Percentiles rank a stretch among this genome's conserved stretches.
phyloP scores from a whole-genome alignment of 1,140 invertebrate species.

The Pachyrhynchus sulphureomaculatus region DNA sequence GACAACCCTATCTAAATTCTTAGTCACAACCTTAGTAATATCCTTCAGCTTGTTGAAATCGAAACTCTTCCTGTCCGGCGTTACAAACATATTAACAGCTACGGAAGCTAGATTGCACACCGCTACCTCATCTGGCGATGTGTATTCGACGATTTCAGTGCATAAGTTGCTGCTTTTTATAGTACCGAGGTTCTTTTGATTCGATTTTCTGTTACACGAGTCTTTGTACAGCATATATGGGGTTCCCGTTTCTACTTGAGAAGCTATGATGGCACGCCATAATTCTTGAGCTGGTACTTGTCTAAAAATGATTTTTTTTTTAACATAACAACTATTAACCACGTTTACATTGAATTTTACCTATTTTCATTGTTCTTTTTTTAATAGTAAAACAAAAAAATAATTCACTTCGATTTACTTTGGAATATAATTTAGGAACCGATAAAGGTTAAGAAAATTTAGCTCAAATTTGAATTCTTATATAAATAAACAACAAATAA shows the following conservation, averaged over 20 bases:
- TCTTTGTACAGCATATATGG: slow-evolving; percentile 99
- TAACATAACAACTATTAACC: too few species aligned
- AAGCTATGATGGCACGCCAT: slow-evolving; percentile 93
- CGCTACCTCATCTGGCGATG: slow-evolving; percentile 89
- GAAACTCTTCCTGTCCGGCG: slow-evolving; percentile 70
- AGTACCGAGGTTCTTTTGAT: slow-evolving; percentile 98
- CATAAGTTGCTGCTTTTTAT: slow-evolving; percentile 98
- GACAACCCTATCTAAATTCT: slow-evolving; percentile 97
- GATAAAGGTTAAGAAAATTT: too few species aligned
- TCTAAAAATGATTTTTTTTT: slow-evolving; percentile 59
- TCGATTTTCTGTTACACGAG: slow-evolving; percentile 95
- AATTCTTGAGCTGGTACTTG: slow-evolving; percentile 81
- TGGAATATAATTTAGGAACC: too few species aligned
- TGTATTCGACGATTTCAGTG: slow-evolving; percentile 97
- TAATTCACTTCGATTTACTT: too few species aligned
- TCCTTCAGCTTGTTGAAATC: slow-evolving; percentile 89
- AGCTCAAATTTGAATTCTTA: too few species aligned
- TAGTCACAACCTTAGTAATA: slow-evolving; percentile 77
- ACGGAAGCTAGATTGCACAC: slow-evolving; percentile 99
- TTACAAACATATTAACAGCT: slow-evolving; percentile 96
- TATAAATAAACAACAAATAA: too few species aligned
- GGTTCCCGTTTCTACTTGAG: slow-evolving; percentile 97
- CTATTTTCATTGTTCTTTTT: too few species aligned
- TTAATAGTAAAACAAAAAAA: too few species aligned
- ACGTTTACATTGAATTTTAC: too few species aligned